phyloP scores from a whole-genome alignment of 2,113 vertebrate genomes.

The Tapirus terrestris region DNA sequence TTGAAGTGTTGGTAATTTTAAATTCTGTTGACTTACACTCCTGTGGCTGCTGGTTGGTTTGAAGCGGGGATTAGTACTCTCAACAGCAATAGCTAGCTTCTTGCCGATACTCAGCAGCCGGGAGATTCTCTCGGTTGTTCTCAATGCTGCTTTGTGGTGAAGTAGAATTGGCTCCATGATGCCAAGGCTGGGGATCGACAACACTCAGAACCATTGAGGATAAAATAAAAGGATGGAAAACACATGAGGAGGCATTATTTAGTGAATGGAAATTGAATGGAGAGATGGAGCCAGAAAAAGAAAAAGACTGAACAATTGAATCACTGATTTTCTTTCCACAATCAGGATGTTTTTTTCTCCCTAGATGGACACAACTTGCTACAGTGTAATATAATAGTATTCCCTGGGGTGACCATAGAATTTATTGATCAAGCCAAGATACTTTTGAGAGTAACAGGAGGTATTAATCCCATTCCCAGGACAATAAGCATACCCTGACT shows the following conservation, averaged over 20 bases:
- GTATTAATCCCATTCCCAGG: not conserved
- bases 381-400: not conserved
- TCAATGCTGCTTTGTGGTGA: not conserved
- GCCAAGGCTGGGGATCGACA: not conserved
- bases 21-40: not conserved
- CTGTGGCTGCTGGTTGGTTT: not conserved
- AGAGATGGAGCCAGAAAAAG: not conserved
- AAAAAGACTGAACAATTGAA: not conserved
- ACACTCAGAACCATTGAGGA: not conserved
- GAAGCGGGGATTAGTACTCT: not conserved
- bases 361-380: not conserved
- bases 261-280: not conserved
- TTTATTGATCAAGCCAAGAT: not conserved
- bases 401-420: not conserved
- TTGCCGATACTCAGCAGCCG: accelerated
- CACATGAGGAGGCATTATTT: not conserved
- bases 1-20: not conserved
- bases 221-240: not conserved
- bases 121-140: not conserved
- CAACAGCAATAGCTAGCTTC: too few species aligned
- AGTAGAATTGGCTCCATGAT: not conserved
- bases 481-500: not conserved
- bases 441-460: not conserved
- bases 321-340: not conserved
- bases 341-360: not conserved